Evolutionary conservation across 1,140 invertebrate species (phyloP).

Genomic region (Pachyrhynchus sulphureomaculatus): DNA sequence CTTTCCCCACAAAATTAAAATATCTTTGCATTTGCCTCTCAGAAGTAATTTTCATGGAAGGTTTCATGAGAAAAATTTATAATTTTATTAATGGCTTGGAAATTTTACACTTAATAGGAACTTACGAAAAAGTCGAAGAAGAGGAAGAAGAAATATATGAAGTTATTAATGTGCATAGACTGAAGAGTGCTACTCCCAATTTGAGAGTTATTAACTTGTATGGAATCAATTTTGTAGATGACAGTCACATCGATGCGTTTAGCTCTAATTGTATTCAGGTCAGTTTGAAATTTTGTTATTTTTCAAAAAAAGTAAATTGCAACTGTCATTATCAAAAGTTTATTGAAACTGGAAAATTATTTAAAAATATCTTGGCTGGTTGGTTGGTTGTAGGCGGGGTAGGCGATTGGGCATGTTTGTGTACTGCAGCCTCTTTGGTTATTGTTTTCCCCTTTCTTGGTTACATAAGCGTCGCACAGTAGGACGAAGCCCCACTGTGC

Average conservation of each 20-base stretch:
- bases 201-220: slow-evolving; percentile 93
- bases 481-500: too few relatives aligned
- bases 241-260: slow-evolving; percentile 98
- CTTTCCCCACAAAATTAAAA: slow-evolving; percentile 96
- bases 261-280: slow-evolving; percentile 89
- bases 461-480: too few relatives aligned
- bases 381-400: too few relatives aligned
- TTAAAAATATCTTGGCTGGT: too few relatives aligned
- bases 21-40: slow-evolving; percentile 97
- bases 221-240: slow-evolving; percentile 97
- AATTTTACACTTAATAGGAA: slow-evolving; percentile 96
- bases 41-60: slow-evolving; percentile 99
- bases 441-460: too few relatives aligned
- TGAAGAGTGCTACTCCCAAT: slow-evolving; percentile 95
- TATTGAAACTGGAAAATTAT: too few relatives aligned
- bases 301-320: too few relatives aligned
- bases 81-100: slow-evolving; percentile 99
- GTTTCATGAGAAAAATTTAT: slow-evolving; percentile 99
- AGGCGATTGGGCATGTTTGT: too few relatives aligned
- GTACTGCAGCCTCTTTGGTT: neutral
- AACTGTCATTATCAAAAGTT: too few relatives aligned
- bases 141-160: slow-evolving; percentile 99
- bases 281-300: too few relatives aligned
- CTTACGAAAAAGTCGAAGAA: slow-evolving; percentile 98
- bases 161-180: slow-evolving; percentile 98